These are phyloP conservation scores for Crenichthys baileyi DNA, from an alignment of 2,797 vertebrate genomes.

Conservation along the genomic window DNA sequence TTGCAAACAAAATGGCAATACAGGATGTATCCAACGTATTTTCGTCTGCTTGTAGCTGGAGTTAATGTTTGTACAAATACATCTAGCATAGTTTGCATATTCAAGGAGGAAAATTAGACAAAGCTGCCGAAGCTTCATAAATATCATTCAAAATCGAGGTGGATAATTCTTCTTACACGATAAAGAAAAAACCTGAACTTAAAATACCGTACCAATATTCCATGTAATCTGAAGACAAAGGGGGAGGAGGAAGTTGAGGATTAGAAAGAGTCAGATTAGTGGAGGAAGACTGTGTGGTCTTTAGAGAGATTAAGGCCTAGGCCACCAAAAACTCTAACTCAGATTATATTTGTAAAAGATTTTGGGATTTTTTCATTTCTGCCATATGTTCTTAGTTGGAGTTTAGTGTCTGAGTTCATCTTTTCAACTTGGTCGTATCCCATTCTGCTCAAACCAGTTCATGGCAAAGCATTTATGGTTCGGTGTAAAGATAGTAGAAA, in stretches of 20 bases:
- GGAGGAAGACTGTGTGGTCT: slow-evolving; percentile 47
- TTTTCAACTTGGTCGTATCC: slow-evolving; percentile 10
- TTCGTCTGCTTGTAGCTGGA: background rate
- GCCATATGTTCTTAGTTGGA: slow-evolving; percentile 39
- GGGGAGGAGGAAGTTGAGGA: background rate
- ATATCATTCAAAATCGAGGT: background rate
- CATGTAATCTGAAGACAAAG: slow-evolving; percentile 26
- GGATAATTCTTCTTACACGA: background rate
- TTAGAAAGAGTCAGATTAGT: slow-evolving; percentile 51
- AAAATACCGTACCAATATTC: background rate
- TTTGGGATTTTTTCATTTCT: slow-evolving; percentile 39
- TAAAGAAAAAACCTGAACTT: background rate
- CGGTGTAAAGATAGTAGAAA: background rate
- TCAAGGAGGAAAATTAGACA: background rate
- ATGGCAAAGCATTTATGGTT: background rate
- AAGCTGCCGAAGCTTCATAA: background rate
- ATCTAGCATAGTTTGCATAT: background rate
- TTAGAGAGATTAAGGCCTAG: slow-evolving; percentile 57
- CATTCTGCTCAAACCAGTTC: background rate
- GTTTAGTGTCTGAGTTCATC: slow-evolving; percentile 7
- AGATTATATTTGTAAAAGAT: slow-evolving; percentile 56
- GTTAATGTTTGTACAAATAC: background rate
- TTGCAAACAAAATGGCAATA: background rate
- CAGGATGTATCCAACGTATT: background rate
- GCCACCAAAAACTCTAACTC: slow-evolving; percentile 51